A percentile compares a stretch with the other conserved stretches of the same genome.
Conservation (phyloP, 2,113 vertebrate genomes). For the Poeciliopsis retropinna region DNA sequence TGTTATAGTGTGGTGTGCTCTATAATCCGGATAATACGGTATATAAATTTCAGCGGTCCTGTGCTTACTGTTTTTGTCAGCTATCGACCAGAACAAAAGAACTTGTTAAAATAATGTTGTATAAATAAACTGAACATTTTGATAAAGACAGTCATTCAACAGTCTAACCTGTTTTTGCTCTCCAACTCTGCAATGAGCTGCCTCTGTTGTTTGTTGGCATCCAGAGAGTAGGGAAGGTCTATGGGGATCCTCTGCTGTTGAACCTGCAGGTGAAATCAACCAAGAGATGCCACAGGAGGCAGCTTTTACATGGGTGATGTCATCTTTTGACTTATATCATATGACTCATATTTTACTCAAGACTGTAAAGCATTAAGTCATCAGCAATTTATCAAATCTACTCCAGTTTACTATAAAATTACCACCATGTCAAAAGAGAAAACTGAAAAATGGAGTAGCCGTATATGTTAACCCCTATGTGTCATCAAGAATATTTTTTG, state of each 20-base stretch:
- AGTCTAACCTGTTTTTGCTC: constrained; percentile 96
- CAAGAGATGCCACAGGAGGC: constrained; percentile 47
- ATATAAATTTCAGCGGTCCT: too few relatives aligned
- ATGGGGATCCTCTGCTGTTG: constrained; percentile 88
- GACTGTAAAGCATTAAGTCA: constrained; percentile 50
- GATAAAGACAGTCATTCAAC: constrained; percentile 4
- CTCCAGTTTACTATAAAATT: constrained; percentile 24
- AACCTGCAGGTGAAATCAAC: constrained; percentile 78
- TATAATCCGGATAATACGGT: too few relatives aligned
- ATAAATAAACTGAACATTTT: constrained; percentile 4
- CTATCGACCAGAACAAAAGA: background rate
- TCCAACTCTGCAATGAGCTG: constrained; percentile 98
- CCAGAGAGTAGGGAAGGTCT: constrained; percentile 93
- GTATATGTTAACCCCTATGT: constrained; percentile 12
- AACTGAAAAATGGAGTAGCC: constrained; percentile 9
- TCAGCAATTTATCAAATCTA: constrained; percentile 43
- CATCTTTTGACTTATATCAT: constrained; percentile 46
- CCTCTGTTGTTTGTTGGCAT: constrained; percentile 96
- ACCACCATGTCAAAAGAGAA: constrained; percentile 12
- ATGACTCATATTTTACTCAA: constrained; percentile 43
- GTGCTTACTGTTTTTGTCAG: background rate
- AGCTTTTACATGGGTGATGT: constrained; percentile 53
- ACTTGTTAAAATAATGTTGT: background rate
- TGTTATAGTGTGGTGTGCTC: too few relatives aligned
- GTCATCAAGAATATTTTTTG: constrained; percentile 31